These are phyloP conservation scores for Odontocerum albicorne DNA, from an alignment of 2,888 invertebrate genomes.

Conservation along the genomic window DNA sequence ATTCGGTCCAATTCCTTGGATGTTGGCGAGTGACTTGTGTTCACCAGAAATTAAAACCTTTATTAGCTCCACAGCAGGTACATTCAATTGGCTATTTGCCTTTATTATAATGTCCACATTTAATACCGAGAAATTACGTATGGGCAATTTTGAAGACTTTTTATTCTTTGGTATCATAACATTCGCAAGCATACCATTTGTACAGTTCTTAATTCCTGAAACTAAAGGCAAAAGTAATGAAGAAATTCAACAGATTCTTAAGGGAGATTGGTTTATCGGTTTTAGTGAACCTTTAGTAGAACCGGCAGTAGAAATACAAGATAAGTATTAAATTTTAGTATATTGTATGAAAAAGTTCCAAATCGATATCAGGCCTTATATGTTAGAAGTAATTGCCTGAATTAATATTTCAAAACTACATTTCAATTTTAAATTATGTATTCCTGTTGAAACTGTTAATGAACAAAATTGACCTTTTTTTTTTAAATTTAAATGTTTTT, in stretches of 20 bases:
- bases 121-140: slow-evolving; percentile 53
- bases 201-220: slow-evolving; percentile 67
- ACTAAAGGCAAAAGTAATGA: slow-evolving; percentile 71
- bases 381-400: too few relatives aligned
- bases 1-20: slow-evolving; percentile 87
- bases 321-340: too few relatives aligned
- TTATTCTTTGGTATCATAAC: slow-evolving; percentile 74
- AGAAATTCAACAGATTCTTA: slow-evolving; percentile 61
- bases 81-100: slow-evolving; percentile 80
- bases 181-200: slow-evolving; percentile 65
- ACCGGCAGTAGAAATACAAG: too few relatives aligned
- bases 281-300: too few relatives aligned
- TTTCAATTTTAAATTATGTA: too few relatives aligned
- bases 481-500: too few relatives aligned
- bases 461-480: too few relatives aligned
- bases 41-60: slow-evolving; percentile 76
- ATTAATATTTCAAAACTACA: too few relatives aligned
- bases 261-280: too few relatives aligned
- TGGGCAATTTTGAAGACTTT: slow-evolving; percentile 68
- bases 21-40: slow-evolving; percentile 81
- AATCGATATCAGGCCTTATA: too few relatives aligned
- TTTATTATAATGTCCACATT: slow-evolving; percentile 80
- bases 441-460: too few relatives aligned
- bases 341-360: too few relatives aligned
- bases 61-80: slow-evolving; percentile 75